Evolutionary conservation across 2,113 vertebrate genomes (phyloP).

Genomic region (Echinops telfairi): DNA sequence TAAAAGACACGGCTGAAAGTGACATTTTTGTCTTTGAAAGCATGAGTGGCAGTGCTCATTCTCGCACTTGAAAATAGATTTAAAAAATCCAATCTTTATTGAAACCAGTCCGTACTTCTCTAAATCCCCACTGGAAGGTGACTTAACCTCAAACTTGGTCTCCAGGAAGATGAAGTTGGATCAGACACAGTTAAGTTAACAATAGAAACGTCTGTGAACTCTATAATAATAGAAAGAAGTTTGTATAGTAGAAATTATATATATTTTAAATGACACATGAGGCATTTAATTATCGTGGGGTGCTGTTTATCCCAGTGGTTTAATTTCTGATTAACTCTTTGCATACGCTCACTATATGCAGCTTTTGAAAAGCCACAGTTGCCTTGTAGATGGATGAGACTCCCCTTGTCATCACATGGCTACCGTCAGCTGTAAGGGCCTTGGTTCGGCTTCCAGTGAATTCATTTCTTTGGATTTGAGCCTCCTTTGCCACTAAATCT

Average conservation of each 20-base stretch:
- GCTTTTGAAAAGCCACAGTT: not conserved
- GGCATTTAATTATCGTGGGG: constrained; percentile 76
- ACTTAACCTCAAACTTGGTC: constrained; percentile 60
- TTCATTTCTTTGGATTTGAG: not conserved
- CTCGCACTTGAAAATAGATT: constrained; percentile 52
- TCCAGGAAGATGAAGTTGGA: constrained; percentile 62
- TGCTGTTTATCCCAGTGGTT: constrained; percentile 55
- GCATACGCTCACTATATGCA: constrained; percentile 70
- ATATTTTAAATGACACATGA: constrained; percentile 79
- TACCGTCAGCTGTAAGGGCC: not conserved
- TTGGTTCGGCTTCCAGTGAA: not conserved
- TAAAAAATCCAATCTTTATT: constrained; percentile 56
- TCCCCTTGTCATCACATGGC: constrained; percentile 27
- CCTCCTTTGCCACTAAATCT: not conserved
- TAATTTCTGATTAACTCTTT: constrained; percentile 70
- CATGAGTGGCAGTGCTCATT: constrained; percentile 34
- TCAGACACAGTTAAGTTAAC: constrained; percentile 59
- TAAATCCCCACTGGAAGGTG: constrained; percentile 49
- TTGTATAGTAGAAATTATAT: constrained; percentile 51
- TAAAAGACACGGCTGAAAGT: constrained; percentile 47
- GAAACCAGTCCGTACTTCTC: constrained; percentile 41
- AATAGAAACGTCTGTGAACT: constrained; percentile 58
- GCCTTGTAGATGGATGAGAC: not conserved
- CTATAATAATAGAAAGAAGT: constrained; percentile 40
- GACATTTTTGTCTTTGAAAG: constrained; percentile 62